phyloP scores from a whole-genome alignment of 2,888 invertebrate genomes.

The Apomyelois bistriatella region DNA sequence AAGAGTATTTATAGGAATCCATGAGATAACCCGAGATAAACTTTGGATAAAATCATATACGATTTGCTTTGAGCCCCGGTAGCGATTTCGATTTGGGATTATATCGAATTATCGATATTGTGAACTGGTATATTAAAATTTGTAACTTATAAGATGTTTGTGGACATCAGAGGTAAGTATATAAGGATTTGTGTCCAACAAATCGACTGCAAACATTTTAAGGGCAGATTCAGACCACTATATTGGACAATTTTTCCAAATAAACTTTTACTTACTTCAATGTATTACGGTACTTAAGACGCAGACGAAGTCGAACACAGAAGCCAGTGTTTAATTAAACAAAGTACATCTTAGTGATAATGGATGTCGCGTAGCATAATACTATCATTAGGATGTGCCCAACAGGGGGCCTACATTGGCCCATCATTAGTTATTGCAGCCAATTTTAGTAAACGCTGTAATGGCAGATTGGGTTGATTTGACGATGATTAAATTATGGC shows the following conservation, averaged over 20 bases:
- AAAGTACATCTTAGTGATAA: not conserved
- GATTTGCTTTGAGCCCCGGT: slow-evolving; percentile 62
- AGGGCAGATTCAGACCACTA: too few relatives aligned
- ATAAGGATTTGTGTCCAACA: too few relatives aligned
- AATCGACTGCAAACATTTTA: too few relatives aligned
- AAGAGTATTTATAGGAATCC: slow-evolving; percentile 36
- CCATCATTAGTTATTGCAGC: slow-evolving; percentile 2
- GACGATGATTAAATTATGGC: not conserved
- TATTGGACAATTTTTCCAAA: too few relatives aligned
- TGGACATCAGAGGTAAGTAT: too few relatives aligned
- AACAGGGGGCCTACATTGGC: slow-evolving; percentile 10
- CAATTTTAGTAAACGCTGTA: not conserved
- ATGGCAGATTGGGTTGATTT: not conserved
- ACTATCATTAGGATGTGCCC: slow-evolving; percentile 32
- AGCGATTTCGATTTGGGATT: slow-evolving; percentile 40
- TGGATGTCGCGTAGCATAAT: not conserved
- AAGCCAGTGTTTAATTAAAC: not conserved
- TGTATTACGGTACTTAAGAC: too few relatives aligned
- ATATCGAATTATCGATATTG: slow-evolving; percentile 41
- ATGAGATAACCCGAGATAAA: slow-evolving; percentile 72
- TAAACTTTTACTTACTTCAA: too few relatives aligned
- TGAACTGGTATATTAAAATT: not conserved
- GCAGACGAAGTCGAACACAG: too few relatives aligned
- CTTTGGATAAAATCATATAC: slow-evolving; percentile 61
- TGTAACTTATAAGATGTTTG: not conserved